phyloP scores from a whole-genome alignment of 2,888 invertebrate genomes.

The Monoplex corrugatus region DNA sequence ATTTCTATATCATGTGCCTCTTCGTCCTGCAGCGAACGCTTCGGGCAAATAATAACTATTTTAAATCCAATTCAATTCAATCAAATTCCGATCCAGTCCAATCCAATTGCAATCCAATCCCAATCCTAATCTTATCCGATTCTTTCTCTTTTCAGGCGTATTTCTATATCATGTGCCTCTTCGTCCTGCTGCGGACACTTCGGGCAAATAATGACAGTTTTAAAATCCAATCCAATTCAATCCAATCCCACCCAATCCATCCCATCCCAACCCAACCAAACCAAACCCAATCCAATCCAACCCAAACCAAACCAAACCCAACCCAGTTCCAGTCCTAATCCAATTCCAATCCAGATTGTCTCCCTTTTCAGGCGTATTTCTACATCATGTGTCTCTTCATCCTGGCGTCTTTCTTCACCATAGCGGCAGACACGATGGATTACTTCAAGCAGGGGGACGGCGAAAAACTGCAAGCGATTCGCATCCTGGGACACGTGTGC shows the following conservation, averaged over 20 bases:
- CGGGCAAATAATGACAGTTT: not conserved
- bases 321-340: too few relatives aligned
- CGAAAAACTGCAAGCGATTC: not conserved
- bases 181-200: not conserved
- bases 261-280: too few relatives aligned
- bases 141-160: not conserved
- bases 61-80: too few relatives aligned
- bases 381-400: slow-evolving; percentile 34
- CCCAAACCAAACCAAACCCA: too few relatives aligned
- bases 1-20: not conserved
- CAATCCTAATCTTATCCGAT: too few relatives aligned
- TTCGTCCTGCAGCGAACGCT: too few relatives aligned
- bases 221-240: not conserved
- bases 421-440: not conserved
- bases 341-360: too few relatives aligned
- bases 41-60: too few relatives aligned
- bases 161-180: not conserved
- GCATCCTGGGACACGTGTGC: not conserved
- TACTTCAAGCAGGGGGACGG: not conserved
- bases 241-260: not conserved
- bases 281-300: too few relatives aligned
- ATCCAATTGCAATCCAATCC: too few relatives aligned
- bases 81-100: too few relatives aligned
- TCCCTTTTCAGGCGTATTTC: slow-evolving; percentile 27
- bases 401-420: slow-evolving; percentile 20